phyloP scores from a whole-genome alignment of 1,140 invertebrate genomes.

The Chymomyza costata region DNA sequence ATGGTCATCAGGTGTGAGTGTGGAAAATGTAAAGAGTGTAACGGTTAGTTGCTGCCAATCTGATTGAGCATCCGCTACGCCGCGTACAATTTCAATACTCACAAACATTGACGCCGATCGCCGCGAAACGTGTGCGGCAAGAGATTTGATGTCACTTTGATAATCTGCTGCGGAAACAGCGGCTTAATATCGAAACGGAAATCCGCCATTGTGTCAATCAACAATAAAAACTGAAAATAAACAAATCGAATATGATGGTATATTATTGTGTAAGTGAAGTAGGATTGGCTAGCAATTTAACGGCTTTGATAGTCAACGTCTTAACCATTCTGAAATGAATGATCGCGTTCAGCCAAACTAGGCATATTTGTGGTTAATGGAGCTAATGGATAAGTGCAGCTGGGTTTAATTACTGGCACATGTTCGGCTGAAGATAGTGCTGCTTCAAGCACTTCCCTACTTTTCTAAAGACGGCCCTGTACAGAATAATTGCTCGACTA shows the following conservation, averaged over 20 bases:
- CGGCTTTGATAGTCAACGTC: no score
- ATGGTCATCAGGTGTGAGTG: constrained; percentile 29
- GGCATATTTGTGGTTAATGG: no score
- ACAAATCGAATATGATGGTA: constrained; percentile 43
- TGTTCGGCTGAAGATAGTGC: no score
- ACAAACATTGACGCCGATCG: constrained; percentile 78
- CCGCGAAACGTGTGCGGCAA: constrained; percentile 79
- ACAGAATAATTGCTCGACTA: no score
- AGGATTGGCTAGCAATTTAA: no score
- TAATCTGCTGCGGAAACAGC: constrained; percentile 78
- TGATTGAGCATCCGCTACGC: constrained; percentile 13
- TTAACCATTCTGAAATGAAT: no score
- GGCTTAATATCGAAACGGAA: constrained; percentile 80
- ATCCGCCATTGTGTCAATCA: constrained; percentile 76
- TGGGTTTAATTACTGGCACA: no score
- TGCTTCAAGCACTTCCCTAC: no score
- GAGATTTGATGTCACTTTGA: constrained; percentile 79
- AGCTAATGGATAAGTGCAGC: no score
- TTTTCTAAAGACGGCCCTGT: no score
- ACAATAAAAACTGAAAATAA: constrained; percentile 13
- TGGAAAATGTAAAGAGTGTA: constrained; percentile 41
- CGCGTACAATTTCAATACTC: constrained; percentile 75
- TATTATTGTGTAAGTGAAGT: no score
- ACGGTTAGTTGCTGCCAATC: constrained; percentile 35
- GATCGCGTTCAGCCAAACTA: no score